Percentiles rank a stretch among this genome's conserved stretches.
Evolutionary conservation across 2,888 invertebrate genomes (phyloP).

Genomic region (Eupeodes luniger): DNA sequence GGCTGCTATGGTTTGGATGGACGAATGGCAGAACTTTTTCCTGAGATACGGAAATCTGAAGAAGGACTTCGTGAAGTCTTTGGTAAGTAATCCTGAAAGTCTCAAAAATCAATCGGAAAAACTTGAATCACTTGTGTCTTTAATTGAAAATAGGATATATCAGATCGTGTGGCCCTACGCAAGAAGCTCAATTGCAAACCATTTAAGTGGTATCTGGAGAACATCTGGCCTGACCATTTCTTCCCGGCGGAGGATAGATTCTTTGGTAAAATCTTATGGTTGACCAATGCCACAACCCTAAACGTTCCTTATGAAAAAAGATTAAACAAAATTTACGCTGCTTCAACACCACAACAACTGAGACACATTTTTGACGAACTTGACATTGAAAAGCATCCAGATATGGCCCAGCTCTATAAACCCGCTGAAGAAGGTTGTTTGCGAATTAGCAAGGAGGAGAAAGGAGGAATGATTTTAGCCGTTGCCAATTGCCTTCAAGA

Average conservation of each 20-base stretch:
- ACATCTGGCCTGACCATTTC: conserved; percentile 98
- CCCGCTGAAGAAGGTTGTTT: conserved; percentile 81
- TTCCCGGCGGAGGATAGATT: conserved; percentile 94
- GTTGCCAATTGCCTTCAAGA: conserved; percentile 82
- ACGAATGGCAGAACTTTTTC: conserved; percentile 97
- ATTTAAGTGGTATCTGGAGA: conserved; percentile 97
- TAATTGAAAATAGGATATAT: conserved; percentile 83
- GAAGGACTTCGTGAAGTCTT: conserved; percentile 77
- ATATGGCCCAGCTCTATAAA: conserved; percentile 80
- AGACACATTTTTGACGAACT: conserved; percentile 80
- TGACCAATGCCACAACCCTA: conserved; percentile 81
- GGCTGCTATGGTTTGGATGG: conserved; percentile 99
- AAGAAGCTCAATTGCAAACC: conserved; percentile 91
- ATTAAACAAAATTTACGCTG: conserved; percentile 81
- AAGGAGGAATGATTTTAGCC: conserved; percentile 78
- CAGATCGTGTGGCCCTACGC: conserved; percentile 88
- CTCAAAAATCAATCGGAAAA: not conserved
- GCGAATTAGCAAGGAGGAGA: conserved; percentile 78
- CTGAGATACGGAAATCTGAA: conserved; percentile 92
- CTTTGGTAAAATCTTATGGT: conserved; percentile 91
- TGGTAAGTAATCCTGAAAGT: conserved; percentile 28
- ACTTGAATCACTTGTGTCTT: conserved; percentile 73
- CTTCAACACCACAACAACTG: conserved; percentile 80
- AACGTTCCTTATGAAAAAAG: conserved; percentile 80
- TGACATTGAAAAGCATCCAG: conserved; percentile 79